Percentiles rank a stretch among this genome's conserved stretches.
Evolutionary conservation across 2,797 vertebrate species (phyloP).

Genomic region (Esox masquinongy): DNA sequence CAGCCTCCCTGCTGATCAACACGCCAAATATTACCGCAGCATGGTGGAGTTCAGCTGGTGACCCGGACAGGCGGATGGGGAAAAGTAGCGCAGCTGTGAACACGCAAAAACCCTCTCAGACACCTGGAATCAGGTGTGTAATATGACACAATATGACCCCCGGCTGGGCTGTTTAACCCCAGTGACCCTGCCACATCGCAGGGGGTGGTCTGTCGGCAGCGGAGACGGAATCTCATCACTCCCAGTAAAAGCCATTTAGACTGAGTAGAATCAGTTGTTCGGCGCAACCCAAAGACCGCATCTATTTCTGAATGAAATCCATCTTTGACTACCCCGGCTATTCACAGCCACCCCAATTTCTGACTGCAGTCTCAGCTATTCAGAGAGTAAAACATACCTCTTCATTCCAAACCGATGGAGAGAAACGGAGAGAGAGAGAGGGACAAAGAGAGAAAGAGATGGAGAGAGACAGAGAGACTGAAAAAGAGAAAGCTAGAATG

Average conservation of each 20-base stretch:
- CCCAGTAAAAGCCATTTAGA: neutral
- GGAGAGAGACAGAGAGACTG: slow-evolving; percentile 20
- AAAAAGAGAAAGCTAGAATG: slow-evolving; percentile 33
- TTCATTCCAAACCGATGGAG: slow-evolving; percentile 35
- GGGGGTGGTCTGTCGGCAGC: slow-evolving; percentile 18
- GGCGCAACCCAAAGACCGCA: slow-evolving; percentile 1
- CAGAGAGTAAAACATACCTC: slow-evolving; percentile 46
- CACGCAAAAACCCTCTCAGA: neutral
- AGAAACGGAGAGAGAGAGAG: slow-evolving; percentile 6
- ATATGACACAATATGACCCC: slow-evolving; percentile 69
- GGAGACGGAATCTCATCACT: neutral
- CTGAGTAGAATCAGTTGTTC: neutral
- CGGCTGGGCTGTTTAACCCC: slow-evolving; percentile 70
- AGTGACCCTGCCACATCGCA: slow-evolving; percentile 43
- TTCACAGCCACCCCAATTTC: slow-evolving; percentile 37
- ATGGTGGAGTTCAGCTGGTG: neutral
- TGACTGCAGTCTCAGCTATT: slow-evolving; percentile 49
- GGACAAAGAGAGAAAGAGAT: slow-evolving; percentile 4
- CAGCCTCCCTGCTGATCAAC: neutral
- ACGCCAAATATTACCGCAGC: neutral
- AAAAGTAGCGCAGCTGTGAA: neutral
- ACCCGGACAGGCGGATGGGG: neutral
- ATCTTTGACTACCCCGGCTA: slow-evolving; percentile 49
- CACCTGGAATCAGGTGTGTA: slow-evolving; percentile 43
- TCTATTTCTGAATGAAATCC: slow-evolving; percentile 40